Conservation (phyloP, 92 coral and sea anemone genomes). For the Umimayanthus kanabou region DNA sequence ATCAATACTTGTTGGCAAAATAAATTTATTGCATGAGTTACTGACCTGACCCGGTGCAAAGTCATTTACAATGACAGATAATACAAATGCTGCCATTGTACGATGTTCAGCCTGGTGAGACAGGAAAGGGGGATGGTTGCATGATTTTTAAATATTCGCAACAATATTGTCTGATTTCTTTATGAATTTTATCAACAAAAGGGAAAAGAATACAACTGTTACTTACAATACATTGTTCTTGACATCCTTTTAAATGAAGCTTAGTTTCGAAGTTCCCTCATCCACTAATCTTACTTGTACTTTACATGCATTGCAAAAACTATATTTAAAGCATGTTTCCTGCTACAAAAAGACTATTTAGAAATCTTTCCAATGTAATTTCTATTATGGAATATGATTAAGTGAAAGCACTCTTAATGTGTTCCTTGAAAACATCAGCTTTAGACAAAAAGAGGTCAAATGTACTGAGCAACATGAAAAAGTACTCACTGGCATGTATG, state of each 20-base stretch:
- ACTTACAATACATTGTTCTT: neutral
- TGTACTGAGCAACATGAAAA: neutral
- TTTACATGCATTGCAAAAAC: neutral
- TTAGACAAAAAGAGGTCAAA: too few species aligned
- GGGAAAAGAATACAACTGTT: neutral
- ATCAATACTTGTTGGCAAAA: too few species aligned
- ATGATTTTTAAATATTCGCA: too few species aligned
- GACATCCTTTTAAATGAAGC: neutral
- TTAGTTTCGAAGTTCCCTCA: neutral
- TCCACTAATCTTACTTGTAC: neutral
- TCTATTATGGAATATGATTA: too few species aligned
- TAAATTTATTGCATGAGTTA: neutral
- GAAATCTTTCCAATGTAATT: too few species aligned
- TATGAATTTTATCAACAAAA: neutral
- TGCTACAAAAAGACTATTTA: too few species aligned
- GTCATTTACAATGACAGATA: constrained; percentile 86
- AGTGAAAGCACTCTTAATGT: too few species aligned
- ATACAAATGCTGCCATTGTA: constrained; percentile 98
- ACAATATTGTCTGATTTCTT: neutral
- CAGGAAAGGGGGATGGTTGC: neutral
- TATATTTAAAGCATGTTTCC: too few species aligned
- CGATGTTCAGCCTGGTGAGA: constrained; percentile 87
- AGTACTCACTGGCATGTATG: constrained; percentile 88
- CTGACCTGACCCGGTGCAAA: constrained; percentile 87
- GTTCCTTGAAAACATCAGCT: too few species aligned